Evolutionary conservation across 2,888 invertebrate species (phyloP), one percentile per base, ranked within the genome.

Genomic region (Macrosoma leucophasiata): DNA sequence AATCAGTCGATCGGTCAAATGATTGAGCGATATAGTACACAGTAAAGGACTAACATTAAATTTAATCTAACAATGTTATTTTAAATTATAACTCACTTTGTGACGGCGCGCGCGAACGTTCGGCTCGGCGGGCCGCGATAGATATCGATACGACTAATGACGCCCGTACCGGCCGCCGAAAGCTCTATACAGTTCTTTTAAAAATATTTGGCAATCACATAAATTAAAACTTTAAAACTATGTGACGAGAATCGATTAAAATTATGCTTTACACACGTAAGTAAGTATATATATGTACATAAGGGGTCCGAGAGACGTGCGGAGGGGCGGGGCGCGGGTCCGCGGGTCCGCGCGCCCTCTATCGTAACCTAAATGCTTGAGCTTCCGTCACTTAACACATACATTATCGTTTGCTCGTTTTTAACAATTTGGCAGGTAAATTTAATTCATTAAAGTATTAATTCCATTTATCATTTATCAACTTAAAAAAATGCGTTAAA

Each of bases 1-100:
- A 82, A 81, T 84, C 84, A 84, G 84, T 84, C 84, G 81, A 84
- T 84, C 84, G 84, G 77, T 82, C 84, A 82, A 82, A 76, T 71
- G 77, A 79, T 82, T 82, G 82, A 84, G 81, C 82, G 82, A 84
- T 84, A 79, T 78, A 81, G 76, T 81, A 81, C 78, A 82, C 78
- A 82, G 81, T 81, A 81, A 78, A 78, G 72, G 81, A 82, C 84
- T 82, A 84, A 84, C 66, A 84, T 84, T 82, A 84, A 81, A 81
- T 82, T 84, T 82, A 84, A 84, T 82, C 82, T 82, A 84, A 79
- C 79, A 81, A 69, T 79, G 78, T 81, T 79, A 81, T 72, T 78
- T 79, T 79, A 84, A 82, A 82, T 79, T 72, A 82, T 81, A 82
- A 82, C 68, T 79, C 81, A 79, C 72, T 72, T 75, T 74, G 76